These are phyloP conservation scores for Mustela lutreola DNA, from an alignment of 2,113 vertebrate genomes.

Conservation along the genomic window DNA sequence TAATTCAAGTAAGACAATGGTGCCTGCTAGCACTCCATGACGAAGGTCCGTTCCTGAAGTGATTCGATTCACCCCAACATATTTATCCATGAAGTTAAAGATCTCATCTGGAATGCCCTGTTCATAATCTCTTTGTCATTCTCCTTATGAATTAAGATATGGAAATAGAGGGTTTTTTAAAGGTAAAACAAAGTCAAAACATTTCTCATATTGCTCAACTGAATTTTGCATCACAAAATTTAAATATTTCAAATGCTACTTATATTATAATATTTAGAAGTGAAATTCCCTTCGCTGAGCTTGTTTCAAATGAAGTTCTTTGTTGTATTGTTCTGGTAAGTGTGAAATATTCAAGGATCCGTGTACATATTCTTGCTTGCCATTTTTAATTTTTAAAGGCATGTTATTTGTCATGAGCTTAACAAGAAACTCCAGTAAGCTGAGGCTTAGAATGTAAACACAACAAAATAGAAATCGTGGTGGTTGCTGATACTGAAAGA, in stretches of 20 bases:
- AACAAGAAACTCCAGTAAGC: constrained; percentile 45
- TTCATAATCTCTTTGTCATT: constrained; percentile 26
- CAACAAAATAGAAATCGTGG: background rate
- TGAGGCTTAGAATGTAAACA: constrained; percentile 40
- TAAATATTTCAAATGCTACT: constrained; percentile 48
- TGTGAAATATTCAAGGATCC: constrained; percentile 11
- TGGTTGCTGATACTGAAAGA: background rate
- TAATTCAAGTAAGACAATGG: constrained; percentile 73
- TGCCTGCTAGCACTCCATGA: constrained; percentile 68
- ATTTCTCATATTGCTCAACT: background rate
- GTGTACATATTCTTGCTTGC: background rate
- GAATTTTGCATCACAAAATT: constrained; percentile 26
- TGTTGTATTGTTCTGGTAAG: constrained; percentile 4
- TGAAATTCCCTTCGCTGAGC: background rate
- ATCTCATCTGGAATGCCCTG: constrained; percentile 35
- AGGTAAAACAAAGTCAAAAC: constrained; percentile 52
- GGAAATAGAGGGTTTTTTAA: background rate
- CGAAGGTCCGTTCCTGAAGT: constrained; percentile 62
- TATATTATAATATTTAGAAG: constrained; percentile 44
- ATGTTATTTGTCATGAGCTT: background rate
- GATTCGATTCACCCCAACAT: constrained; percentile 58
- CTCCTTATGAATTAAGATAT: background rate
- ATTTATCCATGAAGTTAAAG: constrained; percentile 59
- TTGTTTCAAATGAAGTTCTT: background rate
- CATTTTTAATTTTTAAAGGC: constrained; percentile 51